Conservation (phyloP, 2,888 invertebrate species). For the Cephus spinipes region DNA sequence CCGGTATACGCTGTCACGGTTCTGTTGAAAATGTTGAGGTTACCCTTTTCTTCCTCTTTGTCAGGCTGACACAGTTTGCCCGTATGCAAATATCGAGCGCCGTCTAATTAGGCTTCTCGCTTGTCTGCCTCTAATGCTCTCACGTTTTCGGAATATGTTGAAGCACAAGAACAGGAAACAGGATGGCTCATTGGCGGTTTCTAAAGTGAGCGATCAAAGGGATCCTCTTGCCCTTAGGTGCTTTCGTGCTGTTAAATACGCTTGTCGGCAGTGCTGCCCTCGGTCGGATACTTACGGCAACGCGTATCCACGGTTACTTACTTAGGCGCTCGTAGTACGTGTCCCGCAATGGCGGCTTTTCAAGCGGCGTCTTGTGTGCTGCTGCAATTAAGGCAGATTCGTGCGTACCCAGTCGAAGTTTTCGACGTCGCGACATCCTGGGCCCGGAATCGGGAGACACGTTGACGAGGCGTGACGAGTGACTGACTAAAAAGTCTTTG, state of each 20-base stretch:
- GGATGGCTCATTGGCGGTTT: constrained; percentile 17
- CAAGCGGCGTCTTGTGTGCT: constrained; percentile 7
- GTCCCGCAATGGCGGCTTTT: constrained; percentile 22
- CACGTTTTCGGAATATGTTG: neutral
- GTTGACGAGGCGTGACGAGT: constrained; percentile 34
- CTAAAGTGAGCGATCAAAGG: constrained; percentile 45
- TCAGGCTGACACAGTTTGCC: neutral
- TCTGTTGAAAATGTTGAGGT: neutral
- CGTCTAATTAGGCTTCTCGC: neutral
- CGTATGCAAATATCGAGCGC: neutral
- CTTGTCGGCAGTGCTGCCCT: constrained; percentile 13
- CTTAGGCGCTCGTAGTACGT: constrained; percentile 15
- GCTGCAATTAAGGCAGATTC: constrained; percentile 24
- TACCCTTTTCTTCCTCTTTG: neutral
- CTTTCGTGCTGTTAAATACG: constrained; percentile 9
- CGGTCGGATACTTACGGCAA: constrained; percentile 6
- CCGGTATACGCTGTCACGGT: neutral
- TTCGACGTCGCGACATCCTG: constrained; percentile 30
- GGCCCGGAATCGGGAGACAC: constrained; percentile 27
- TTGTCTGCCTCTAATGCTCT: neutral
- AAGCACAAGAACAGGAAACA: neutral
- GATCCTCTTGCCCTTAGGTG: constrained; percentile 15
- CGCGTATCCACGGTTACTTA: neutral
- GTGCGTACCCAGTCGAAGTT: constrained; percentile 12
- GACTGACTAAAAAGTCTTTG: constrained; percentile 29